Percentiles rank a stretch among this genome's conserved stretches.
Evolutionary conservation across 2,888 invertebrate genomes (phyloP).

Genomic region (Merodon equestris): DNA sequence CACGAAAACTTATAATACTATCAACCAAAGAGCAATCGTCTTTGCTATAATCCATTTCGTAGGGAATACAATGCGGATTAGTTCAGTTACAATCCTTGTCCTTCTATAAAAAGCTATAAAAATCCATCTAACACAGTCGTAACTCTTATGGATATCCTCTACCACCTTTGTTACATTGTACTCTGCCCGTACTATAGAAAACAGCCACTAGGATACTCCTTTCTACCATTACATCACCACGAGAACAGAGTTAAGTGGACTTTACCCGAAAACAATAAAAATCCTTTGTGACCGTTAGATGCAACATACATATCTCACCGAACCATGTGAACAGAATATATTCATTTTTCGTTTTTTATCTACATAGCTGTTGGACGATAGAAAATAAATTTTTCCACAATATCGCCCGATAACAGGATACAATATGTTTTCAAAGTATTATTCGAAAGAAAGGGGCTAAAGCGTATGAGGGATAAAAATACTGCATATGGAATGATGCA

Average conservation of each 20-base stretch:
- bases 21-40: no score
- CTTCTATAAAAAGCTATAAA: no score
- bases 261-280: conserved; percentile 32
- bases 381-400: conserved; percentile 39
- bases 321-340: neutral
- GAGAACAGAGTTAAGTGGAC: conserved; percentile 32
- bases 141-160: no score
- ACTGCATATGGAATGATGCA: conserved; percentile 15
- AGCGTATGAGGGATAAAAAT: neutral
- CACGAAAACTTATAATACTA: no score
- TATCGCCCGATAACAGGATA: conserved; percentile 13
- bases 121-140: no score
- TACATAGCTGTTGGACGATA: neutral
- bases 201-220: no score
- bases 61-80: no score
- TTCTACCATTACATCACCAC: neutral
- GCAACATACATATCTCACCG: conserved; percentile 27
- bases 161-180: neutral
- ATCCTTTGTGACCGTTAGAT: conserved; percentile 31
- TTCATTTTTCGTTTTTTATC: conserved; percentile 4
- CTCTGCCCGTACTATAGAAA: neutral
- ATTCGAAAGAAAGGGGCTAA: neutral
- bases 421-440: conserved; percentile 33
- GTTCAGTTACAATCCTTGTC: no score
- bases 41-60: no score